Conservation (phyloP, 1,140 invertebrate genomes). For the Batillaria attramentaria region DNA sequence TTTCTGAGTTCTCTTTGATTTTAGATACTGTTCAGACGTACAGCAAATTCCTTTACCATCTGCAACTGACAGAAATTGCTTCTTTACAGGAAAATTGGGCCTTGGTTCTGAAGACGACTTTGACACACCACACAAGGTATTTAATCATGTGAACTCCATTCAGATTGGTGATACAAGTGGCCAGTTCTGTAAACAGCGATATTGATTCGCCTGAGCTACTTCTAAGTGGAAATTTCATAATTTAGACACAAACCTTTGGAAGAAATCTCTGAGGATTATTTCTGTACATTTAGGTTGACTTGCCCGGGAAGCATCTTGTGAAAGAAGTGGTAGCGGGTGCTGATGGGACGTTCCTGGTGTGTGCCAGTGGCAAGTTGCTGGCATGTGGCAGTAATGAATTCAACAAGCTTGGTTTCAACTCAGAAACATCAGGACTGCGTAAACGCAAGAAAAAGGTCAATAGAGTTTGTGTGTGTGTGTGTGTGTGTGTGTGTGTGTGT, state of each 20-base stretch:
- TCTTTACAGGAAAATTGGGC: constrained; percentile 63
- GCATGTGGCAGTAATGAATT: constrained; percentile 81
- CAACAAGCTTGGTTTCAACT: constrained; percentile 81
- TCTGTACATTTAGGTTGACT: constrained; percentile 43
- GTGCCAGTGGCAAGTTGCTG: constrained; percentile 77
- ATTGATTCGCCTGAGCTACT: no score
- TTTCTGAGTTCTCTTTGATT: no score
- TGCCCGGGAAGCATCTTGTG: constrained; percentile 57
- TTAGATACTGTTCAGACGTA: no score
- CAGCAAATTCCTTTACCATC: no score
- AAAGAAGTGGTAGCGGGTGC: constrained; percentile 73
- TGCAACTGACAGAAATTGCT: constrained; percentile 3
- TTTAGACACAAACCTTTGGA: no score
- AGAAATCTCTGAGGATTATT: no score
- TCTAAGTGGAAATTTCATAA: no score
- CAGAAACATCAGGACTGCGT: constrained; percentile 62
- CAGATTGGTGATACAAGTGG: no score
- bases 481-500: constrained; percentile 1
- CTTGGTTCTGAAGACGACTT: constrained; percentile 67
- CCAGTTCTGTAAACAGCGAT: no score
- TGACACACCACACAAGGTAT: constrained; percentile 64
- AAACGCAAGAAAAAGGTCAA: constrained; percentile 61
- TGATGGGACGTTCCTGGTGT: constrained; percentile 79
- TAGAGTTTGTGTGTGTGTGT: not conserved
- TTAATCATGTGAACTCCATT: no score